Percentiles rank a stretch among this genome's conserved stretches.
phyloP scores from a whole-genome alignment of 2,113 vertebrate genomes.

The Noctilio leporinus region DNA sequence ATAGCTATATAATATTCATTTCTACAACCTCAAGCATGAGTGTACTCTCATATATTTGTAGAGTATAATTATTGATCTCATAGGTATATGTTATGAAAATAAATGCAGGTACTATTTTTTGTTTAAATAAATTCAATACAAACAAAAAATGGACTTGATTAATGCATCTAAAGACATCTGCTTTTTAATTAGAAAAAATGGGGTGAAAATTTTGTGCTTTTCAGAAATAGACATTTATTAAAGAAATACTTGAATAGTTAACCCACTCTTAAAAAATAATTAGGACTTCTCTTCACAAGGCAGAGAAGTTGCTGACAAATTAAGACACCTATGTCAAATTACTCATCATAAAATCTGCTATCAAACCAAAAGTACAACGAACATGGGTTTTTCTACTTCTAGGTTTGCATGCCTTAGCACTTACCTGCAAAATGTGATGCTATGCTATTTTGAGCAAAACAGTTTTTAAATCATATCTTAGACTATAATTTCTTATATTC shows the following conservation, averaged over 20 bases:
- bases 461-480: constrained; percentile 35
- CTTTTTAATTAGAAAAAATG: not conserved
- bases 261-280: constrained; percentile 35
- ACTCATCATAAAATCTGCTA: constrained; percentile 52
- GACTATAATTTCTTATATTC: not conserved
- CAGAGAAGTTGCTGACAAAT: constrained; percentile 26
- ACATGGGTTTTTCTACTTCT: not conserved
- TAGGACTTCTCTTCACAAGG: constrained; percentile 12
- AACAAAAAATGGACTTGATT: not conserved
- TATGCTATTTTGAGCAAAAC: constrained; percentile 21
- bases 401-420: not conserved
- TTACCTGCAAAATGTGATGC: not conserved
- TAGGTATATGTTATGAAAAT: not conserved
- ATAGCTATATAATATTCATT: not conserved
- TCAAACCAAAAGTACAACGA: constrained; percentile 56
- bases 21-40: not conserved
- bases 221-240: not conserved
- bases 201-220: not conserved
- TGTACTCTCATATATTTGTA: not conserved
- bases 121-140: not conserved
- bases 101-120: not conserved
- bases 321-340: constrained; percentile 51
- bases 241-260: constrained; percentile 24
- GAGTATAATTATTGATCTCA: not conserved
- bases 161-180: not conserved